These are phyloP conservation scores for Drosophila fungiperda DNA, from an alignment of 2,888 invertebrate species.

Conservation along the genomic window DNA sequence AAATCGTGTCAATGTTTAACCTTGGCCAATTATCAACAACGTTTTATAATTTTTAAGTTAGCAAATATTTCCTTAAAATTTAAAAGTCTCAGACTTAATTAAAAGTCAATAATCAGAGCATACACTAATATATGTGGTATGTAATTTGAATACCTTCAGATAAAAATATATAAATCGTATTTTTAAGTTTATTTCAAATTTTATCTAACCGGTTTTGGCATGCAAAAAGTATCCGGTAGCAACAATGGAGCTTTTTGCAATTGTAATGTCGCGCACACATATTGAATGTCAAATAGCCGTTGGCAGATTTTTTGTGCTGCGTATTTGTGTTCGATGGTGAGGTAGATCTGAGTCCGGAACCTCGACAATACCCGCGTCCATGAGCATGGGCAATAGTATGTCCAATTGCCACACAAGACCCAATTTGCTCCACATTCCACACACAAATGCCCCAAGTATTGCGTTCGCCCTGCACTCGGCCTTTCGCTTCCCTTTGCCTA, in stretches of 20 bases:
- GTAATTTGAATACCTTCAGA: slow-evolving; percentile 21
- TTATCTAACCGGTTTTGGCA: slow-evolving; percentile 55
- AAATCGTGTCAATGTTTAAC: not conserved
- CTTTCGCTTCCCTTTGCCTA: slow-evolving; percentile 51
- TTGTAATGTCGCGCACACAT: slow-evolving; percentile 77
- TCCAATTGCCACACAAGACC: slow-evolving; percentile 65
- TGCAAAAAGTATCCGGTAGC: slow-evolving; percentile 78
- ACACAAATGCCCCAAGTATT: slow-evolving; percentile 48
- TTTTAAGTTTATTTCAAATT: slow-evolving; percentile 23
- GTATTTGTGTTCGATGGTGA: slow-evolving; percentile 19
- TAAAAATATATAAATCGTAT: slow-evolving; percentile 3
- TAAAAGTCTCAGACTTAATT: not conserved
- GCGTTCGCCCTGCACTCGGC: slow-evolving; percentile 49
- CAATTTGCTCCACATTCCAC: slow-evolving; percentile 75
- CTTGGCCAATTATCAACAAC: not conserved
- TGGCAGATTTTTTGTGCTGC: slow-evolving; percentile 29
- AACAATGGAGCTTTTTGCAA: slow-evolving; percentile 70
- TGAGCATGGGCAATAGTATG: slow-evolving; percentile 56
- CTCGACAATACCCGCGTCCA: slow-evolving; percentile 41
- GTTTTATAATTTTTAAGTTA: not conserved
- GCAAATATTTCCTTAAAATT: not conserved
- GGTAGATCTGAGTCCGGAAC: slow-evolving; percentile 57
- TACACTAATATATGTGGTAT: slow-evolving; percentile 1
- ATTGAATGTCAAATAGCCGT: slow-evolving; percentile 75
- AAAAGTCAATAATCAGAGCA: slow-evolving; percentile 26